phyloP scores from a whole-genome alignment of 1,140 invertebrate species.

The Agrypnia vestita region DNA sequence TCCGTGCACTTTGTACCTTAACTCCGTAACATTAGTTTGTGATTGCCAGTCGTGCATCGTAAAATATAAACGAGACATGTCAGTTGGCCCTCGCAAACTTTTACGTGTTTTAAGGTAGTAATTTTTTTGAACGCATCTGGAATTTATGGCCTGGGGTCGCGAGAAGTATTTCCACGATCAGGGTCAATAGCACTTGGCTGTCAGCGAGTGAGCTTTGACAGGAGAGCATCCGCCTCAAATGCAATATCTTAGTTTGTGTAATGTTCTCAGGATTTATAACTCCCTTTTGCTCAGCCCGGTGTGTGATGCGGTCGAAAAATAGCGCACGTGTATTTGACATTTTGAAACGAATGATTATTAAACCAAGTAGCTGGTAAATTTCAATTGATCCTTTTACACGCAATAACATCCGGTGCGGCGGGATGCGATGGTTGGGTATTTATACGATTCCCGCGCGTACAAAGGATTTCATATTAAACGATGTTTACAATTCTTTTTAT shows the following conservation, averaged over 20 bases:
- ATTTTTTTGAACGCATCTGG: slow-evolving; percentile 31
- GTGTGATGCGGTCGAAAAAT: slow-evolving; percentile 32
- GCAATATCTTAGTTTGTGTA: slow-evolving; percentile 32
- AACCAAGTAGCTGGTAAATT: slow-evolving; percentile 10
- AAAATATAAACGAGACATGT: slow-evolving; percentile 45
- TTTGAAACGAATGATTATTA: slow-evolving; percentile 5
- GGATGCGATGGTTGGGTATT: slow-evolving; percentile 2
- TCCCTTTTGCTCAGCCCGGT: slow-evolving; percentile 10
- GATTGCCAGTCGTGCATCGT: slow-evolving; percentile 49
- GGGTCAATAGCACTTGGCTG: slow-evolving; percentile 38
- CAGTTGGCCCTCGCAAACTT: slow-evolving; percentile 21
- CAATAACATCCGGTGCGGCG: slow-evolving; percentile 39
- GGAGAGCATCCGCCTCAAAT: slow-evolving; percentile 6
- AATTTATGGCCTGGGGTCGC: slow-evolving; percentile 33
- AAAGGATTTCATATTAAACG: background rate
- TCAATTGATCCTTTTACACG: slow-evolving; percentile 43
- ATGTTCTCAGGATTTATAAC: slow-evolving; percentile 15
- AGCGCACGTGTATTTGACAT: slow-evolving; percentile 39
- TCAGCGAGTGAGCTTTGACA: slow-evolving; percentile 25
- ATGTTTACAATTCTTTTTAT: background rate
- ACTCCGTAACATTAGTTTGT: slow-evolving; percentile 50
- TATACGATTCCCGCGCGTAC: background rate
- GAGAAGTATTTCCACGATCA: slow-evolving; percentile 10
- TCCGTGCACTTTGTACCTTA: slow-evolving; percentile 22
- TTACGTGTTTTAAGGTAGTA: slow-evolving; percentile 29